Conservation (phyloP, 2,888 invertebrate species). For the Cancer borealis region DNA sequence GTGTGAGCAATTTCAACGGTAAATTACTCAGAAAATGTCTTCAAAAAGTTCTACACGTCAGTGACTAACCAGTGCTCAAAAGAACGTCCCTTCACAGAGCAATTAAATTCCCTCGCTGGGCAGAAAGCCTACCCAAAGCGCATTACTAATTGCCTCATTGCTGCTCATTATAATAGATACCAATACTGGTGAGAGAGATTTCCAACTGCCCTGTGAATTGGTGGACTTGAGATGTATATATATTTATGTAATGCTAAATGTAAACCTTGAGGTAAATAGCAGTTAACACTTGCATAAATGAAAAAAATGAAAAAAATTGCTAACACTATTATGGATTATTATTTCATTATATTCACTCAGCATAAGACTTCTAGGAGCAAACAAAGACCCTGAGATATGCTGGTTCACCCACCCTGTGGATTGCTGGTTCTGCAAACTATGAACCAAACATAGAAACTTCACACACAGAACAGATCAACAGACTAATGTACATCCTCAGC, state of each 20-base stretch:
- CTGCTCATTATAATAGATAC: neutral
- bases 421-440: constrained; percentile 48
- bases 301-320: constrained; percentile 62
- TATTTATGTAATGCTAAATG: constrained; percentile 64
- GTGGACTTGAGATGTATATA: constrained; percentile 61
- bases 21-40: constrained; percentile 70
- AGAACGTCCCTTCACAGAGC: constrained; percentile 70
- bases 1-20: constrained; percentile 73
- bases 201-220: constrained; percentile 70
- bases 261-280: constrained; percentile 75
- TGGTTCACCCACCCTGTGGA: constrained; percentile 71
- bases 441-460: constrained; percentile 13
- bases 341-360: constrained; percentile 61
- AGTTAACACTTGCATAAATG: constrained; percentile 69
- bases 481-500: constrained; percentile 36
- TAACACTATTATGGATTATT: constrained; percentile 70
- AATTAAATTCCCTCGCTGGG: constrained; percentile 49
- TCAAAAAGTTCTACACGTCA: constrained; percentile 72
- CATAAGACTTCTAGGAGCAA: constrained; percentile 74
- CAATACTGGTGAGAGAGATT: constrained; percentile 58
- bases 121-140: neutral
- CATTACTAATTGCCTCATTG: constrained; percentile 39
- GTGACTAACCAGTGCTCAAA: constrained; percentile 74
- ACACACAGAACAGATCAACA: constrained; percentile 33
- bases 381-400: constrained; percentile 76